Base-by-base conservation (phyloP, 2,797 vertebrate genomes). In the Melanotaenia boesemani region DNA sequence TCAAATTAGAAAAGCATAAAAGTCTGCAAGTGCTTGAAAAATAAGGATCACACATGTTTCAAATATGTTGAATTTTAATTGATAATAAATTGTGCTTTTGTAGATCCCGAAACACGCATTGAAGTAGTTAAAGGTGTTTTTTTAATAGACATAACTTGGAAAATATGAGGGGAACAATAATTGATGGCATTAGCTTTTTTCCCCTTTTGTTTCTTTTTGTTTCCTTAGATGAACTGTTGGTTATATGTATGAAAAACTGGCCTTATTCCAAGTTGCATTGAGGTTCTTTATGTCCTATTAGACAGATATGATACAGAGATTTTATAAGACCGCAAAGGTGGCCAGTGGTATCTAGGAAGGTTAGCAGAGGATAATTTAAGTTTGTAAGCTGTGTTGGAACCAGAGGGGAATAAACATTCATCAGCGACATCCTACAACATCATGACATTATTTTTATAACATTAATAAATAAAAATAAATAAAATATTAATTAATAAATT, bases 11-110 rank as follows among this genome's bases (percentile, higher is more conserved):
- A 82, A 80, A 78, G 77, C 80, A 84, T 85, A 55, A 89, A 88
- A 85, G 77, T 66, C 66, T 39, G 39, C 0, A 15, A 64, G 77
- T 32, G 41, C 58, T 68, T 57, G 39, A 86, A 81, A 88, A 86
- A 78, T 58, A 69, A 64, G 65, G 67, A 82, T 81, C 89, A 90
- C 92, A 92, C 79, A 88, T 90, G 89, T 90, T 91, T 89, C 36
- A 41, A 87, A 92, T 91, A 73, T 84, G 79, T 68, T 50, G 80
- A 73, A 64, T 86, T 91, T 91, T 91, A 91, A 89, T 89, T 90
- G 86, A 88, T 85, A 67, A 57, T 90, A 90, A 89, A 87, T 85
- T 67, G 74, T 83, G 80, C 34, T 86, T 83, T 91, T 88, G 70
- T 68, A 82, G 79, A 86, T 68, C 55, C 74, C 60, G 74, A 64